Base-by-base conservation (phyloP, 2,113 vertebrate species). In the Siniperca knerii region DNA sequence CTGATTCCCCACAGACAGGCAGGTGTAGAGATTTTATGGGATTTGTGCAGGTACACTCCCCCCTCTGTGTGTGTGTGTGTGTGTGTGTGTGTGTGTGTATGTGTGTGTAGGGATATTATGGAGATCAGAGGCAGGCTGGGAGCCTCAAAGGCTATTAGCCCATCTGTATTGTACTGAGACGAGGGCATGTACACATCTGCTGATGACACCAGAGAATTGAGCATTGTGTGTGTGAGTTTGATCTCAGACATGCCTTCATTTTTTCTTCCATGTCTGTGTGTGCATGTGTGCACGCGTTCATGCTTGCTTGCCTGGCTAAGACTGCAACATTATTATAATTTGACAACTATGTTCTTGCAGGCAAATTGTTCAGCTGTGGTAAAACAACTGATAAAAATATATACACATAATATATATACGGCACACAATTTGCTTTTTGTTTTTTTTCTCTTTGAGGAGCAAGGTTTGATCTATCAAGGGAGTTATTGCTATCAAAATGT, bases 131-230 rank as follows among this genome's bases (percentile, higher is more conserved):
- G 62, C 86, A 91, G 90, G 70, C 93, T 87, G 92, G 91, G 93
- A 93, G 90, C 88, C 92, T 91, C 92, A 35, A 67, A 93, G 91
- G 91, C 93, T 93, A 92, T 94, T 94, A 94, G 90, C 88, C 91
- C 83, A 92, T 93, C 86, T 92, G 91, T 91, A 86, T 94, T 85
- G 88, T 94, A 94, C 92, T 92, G 93, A 94, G 93, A 94, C 35
- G 91, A 91, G 91, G 92, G 93, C 94, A 90, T 85, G 87, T 92
- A 94, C 92, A 94, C 89, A 92, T 93, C 88, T 90, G 91, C 93
- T 93, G 92, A 94, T 92, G 87, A 92, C 94, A 92, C 91, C 81
- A 84, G 92, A 92, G 92, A 86, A 92, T 91, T 89, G 60, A 83
- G 69, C 61, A 46, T 0, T 75, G 69, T 70, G 35, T 62, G 55